Conservation (phyloP, 64 coral and sea anemone species). For the Pachyseris speciosa region DNA sequence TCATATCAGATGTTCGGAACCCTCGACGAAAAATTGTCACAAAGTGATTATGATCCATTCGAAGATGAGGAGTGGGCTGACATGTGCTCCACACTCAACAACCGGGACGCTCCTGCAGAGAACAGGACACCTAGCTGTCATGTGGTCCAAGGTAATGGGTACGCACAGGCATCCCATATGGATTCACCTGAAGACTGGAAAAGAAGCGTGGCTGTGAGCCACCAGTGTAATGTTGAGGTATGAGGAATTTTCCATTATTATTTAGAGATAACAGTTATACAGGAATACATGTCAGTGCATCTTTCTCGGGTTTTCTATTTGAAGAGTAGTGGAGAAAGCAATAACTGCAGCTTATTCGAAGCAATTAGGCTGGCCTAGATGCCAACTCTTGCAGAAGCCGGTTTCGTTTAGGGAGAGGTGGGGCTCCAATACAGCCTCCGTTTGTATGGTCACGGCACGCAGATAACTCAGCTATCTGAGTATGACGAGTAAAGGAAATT, state of each 20-base stretch:
- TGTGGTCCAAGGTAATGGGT: not conserved
- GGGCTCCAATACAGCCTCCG: too few relatives aligned
- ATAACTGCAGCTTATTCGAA: too few relatives aligned
- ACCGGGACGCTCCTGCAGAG: not conserved
- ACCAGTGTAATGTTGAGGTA: not conserved
- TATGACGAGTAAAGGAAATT: too few relatives aligned
- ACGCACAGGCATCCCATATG: not conserved
- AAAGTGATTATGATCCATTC: not conserved
- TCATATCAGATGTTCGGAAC: slow-evolving; percentile 9
- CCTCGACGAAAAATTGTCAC: not conserved
- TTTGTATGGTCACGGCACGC: too few relatives aligned
- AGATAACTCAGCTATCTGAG: too few relatives aligned
- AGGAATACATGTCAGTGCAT: too few relatives aligned
- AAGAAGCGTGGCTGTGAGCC: not conserved
- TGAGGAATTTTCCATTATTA: not conserved
- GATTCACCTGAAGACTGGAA: not conserved
- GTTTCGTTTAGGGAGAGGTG: too few relatives aligned
- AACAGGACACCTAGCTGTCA: not conserved
- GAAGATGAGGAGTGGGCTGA: not conserved
- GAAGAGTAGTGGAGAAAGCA: too few relatives aligned
- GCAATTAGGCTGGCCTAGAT: too few relatives aligned
- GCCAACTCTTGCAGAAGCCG: too few relatives aligned
- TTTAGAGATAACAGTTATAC: too few relatives aligned
- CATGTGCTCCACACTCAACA: not conserved
- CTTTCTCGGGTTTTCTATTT: too few relatives aligned